Base-by-base conservation (phyloP, 1,140 invertebrate species). In the Hycleus phaleratus region DNA sequence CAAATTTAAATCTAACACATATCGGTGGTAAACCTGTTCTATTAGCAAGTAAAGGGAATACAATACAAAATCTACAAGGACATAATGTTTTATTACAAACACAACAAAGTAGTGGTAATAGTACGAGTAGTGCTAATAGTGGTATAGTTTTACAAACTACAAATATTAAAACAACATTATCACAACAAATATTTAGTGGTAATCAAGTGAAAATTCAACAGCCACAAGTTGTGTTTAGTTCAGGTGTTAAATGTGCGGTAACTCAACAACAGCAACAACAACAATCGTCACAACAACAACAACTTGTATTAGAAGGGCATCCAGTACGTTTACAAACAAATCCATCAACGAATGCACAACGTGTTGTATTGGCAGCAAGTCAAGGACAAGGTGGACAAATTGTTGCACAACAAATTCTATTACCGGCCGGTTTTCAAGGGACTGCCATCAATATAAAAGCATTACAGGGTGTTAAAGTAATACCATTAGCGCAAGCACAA, bases 381-480 rank as follows among this genome's bases (percentile, higher is more conserved):
- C 82, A 84, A 58, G 75, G 75, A 39, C 69, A 72, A 59, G 76
- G 77, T 4, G 75, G 79, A 0, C 73, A 74, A 38, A 72, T 76
- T 25, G 63, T 75, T 68, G 68, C 77, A 9, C 77, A 79, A 54
- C 81, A 82, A 67, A 79, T 82, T 51, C 68, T 81, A 45, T 67
- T 82, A 24, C 80, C 81, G 24, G 77, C 75, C 4, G 75, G 76
- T 6, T 75, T 81, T 61, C 78, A 79, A 65, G 79, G 78, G 18
- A 75, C 75, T 9, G 73, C 76, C 6, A 70, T 86, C 4, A 85
- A 85, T 64, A 78, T 86, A 1, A 87, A 87, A 68, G 81, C 82
- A 1, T 62, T 87, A 47, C 84, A 85, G 61, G 83, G 81, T 0
- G 73, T 87, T 7, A 87, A 86, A 68, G 84, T 87, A 25, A 85